Base-by-base conservation (phyloP, 2,888 invertebrate genomes). In the Eupeodes luniger region DNA sequence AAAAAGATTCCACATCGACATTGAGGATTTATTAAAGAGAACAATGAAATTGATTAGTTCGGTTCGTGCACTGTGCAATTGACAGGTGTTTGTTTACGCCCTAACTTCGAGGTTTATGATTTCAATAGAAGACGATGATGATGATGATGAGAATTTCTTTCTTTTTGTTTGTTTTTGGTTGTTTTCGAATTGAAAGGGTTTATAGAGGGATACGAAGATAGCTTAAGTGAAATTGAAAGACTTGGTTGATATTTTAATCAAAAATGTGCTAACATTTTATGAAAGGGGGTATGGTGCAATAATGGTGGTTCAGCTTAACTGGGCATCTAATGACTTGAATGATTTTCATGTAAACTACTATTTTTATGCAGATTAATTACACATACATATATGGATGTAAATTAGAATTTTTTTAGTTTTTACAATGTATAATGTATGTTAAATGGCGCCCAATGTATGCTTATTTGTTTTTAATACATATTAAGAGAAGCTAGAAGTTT, bases 31-130 rank as follows among this genome's bases (percentile, higher is more conserved):
- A 76, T 78, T 81, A 81, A 61, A 66, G 61, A 74, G 79, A 76
- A 89, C 85, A 89, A 89, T 85, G 61, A 67, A 79, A 85, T 89
- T 89, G 89, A 89, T 89, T 89, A 89, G 85, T 89, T 78, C 81
- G 81, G 89, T 85, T 89, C 79, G 85, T 85, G 82, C 81, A 85
- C 85, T 89, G 89, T 89, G 89, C 89, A 85, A 85, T 89, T 89
- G 89, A 85, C 89, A 89, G 89, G 89, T 89, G 89, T 85, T 89
- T 89, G 85, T 89, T 79, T 81, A 89, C 85, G 85, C 89, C 85
- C 85, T 70, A 61, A 67, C 66, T 79, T 34, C 72, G 62, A 66
- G 44, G 51, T 74, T 67, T 61, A 27, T 53, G 51, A 49, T 75
- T 11, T 72, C 44, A 55, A 44, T 72, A 27, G 70, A 57, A 44